These are phyloP conservation scores for Coremacera marginata DNA, from an alignment of 2,888 invertebrate species.

Conservation along the genomic window DNA sequence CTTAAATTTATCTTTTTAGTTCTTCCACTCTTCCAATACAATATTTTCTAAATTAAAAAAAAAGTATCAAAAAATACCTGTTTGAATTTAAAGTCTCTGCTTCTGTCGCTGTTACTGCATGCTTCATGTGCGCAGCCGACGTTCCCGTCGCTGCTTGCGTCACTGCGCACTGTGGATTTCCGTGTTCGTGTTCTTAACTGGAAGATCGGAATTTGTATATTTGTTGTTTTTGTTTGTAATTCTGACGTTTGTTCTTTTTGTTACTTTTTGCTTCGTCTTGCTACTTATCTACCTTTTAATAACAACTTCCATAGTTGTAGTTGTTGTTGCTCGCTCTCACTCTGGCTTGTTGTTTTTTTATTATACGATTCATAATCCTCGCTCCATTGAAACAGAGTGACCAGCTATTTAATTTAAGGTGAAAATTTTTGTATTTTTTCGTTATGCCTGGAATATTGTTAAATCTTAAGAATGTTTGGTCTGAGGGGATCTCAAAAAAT, in stretches of 20 bases:
- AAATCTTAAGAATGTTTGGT: too few relatives aligned
- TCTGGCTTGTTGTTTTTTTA: neutral
- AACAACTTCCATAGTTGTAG: conserved; percentile 22
- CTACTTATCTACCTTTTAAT: neutral
- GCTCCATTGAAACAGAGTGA: too few relatives aligned
- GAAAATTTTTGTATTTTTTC: too few relatives aligned
- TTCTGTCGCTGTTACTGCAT: neutral
- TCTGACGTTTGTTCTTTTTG: conserved; percentile 15
- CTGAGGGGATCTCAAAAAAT: too few relatives aligned
- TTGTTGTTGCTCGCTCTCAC: conserved; percentile 15
- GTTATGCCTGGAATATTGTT: too few relatives aligned
- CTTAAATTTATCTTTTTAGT: neutral
- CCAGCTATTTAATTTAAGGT: too few relatives aligned
- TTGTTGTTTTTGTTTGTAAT: conserved; percentile 33
- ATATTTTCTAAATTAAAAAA: conserved; percentile 4
- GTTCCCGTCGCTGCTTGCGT: conserved; percentile 26
- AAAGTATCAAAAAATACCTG: conserved; percentile 39
- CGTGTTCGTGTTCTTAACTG: conserved; percentile 40
- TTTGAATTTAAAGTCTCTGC: conserved; percentile 24
- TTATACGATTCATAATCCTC: neutral
- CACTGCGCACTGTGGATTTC: conserved; percentile 11
- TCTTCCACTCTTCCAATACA: neutral
- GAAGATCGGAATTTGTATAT: conserved; percentile 45
- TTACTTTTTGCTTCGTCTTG: conserved; percentile 1
- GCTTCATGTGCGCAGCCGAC: neutral